Conservation (phyloP, 2,888 invertebrate genomes). For the Tipula lateralis region DNA sequence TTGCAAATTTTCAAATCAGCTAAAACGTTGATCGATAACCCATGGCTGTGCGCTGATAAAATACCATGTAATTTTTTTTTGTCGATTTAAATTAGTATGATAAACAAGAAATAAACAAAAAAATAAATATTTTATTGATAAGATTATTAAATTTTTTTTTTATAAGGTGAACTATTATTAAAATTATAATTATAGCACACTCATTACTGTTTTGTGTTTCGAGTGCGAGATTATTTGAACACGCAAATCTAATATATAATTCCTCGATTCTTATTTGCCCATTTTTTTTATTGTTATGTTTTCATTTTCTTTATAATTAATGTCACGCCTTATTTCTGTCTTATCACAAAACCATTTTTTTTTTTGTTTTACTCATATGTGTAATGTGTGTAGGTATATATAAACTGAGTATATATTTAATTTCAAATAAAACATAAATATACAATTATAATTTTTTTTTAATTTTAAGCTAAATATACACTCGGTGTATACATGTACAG, state of each 20-base stretch:
- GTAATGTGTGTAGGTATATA: neutral
- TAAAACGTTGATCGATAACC: neutral
- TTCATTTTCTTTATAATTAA: conserved; percentile 19
- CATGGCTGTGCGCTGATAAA: neutral
- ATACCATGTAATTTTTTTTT: neutral
- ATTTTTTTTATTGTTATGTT: conserved; percentile 24
- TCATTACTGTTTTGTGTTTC: neutral
- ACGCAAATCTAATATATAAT: conserved; percentile 1
- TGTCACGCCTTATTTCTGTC: conserved; percentile 24
- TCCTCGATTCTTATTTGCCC: conserved; percentile 19
- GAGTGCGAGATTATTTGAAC: neutral
- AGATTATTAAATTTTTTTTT: conserved; percentile 15
- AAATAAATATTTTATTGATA: neutral
- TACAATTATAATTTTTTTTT: neutral
- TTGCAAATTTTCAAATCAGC: neutral
- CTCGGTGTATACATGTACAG: neutral
- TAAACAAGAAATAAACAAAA: neutral
- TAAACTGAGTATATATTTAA: neutral
- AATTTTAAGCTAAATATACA: conserved; percentile 14
- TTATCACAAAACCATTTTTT: conserved; percentile 20
- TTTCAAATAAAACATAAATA: conserved; percentile 19
- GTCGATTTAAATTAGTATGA: neutral
- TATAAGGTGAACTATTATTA: neutral
- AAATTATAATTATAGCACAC: neutral
- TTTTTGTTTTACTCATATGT: conserved; percentile 13